Percentiles rank a stretch among this genome's conserved stretches.
These are phyloP conservation scores for Danio albolineatus DNA, from an alignment of 2,797 vertebrate genomes.

Conservation along the genomic window DNA sequence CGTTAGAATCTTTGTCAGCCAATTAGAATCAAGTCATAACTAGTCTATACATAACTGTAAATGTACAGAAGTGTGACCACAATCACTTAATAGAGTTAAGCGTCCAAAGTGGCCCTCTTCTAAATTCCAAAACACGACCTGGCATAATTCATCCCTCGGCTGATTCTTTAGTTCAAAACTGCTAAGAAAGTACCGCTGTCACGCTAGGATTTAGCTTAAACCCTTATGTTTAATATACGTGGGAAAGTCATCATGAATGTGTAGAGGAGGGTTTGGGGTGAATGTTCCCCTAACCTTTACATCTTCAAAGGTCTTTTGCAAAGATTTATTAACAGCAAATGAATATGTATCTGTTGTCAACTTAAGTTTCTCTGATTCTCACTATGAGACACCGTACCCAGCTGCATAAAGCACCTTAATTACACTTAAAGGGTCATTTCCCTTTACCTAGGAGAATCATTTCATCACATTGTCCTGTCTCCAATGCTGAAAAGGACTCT, in stretches of 20 bases:
- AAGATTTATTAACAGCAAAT: conserved; percentile 75
- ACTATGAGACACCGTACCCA: conserved; percentile 52
- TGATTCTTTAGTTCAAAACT: not conserved
- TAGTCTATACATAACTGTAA: no score
- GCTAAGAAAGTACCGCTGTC: not conserved
- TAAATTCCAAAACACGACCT: not conserved
- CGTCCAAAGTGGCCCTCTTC: not conserved
- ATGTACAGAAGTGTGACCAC: no score
- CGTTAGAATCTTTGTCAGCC: no score
- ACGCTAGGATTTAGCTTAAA: conserved; percentile 15
- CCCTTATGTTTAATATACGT: conserved; percentile 14
- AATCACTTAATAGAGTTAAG: not conserved
- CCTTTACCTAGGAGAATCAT: no score
- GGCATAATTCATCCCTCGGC: not conserved
- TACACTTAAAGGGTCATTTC: no score
- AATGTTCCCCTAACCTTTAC: conserved; percentile 59
- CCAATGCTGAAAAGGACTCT: no score
- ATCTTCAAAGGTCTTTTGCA: conserved; percentile 63
- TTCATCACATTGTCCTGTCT: no score
- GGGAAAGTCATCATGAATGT: conserved; percentile 30
- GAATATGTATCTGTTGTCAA: conserved; percentile 75
- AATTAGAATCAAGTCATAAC: no score
- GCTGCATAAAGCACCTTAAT: no score
- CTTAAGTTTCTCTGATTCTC: conserved; percentile 64
- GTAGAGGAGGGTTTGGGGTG: not conserved